A percentile compares a stretch with the other conserved stretches of the same genome.
Evolutionary conservation across 53 echinoderm and acorn worm species (phyloP).

Genomic region (Henricia sp.): DNA sequence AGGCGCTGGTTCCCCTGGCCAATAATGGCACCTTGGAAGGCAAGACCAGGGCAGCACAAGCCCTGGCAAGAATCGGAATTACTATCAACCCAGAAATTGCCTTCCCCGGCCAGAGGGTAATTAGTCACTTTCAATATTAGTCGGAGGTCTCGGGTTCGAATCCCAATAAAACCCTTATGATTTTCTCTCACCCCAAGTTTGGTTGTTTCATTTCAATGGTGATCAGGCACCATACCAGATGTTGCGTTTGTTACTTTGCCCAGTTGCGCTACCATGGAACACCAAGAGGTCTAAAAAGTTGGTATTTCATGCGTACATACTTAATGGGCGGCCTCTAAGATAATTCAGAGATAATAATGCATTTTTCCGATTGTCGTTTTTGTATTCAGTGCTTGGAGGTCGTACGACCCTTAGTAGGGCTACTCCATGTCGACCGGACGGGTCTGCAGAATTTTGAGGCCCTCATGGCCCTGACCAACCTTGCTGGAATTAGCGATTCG

Average conservation of each 20-base stretch:
- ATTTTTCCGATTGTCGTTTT: no score
- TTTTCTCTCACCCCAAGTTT: no score
- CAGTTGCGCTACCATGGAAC: no score
- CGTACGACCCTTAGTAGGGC: conserved; percentile 76
- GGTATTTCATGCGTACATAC: no score
- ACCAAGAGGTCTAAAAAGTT: no score
- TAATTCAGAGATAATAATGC: no score
- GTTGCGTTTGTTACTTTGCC: no score
- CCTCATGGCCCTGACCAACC: conserved; percentile 92
- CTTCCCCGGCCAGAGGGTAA: conserved; percentile 96
- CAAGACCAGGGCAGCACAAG: conserved; percentile 85
- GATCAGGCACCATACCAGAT: no score
- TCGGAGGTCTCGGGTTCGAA: no score
- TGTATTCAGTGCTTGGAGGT: conserved; percentile 78
- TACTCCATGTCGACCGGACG: conserved; percentile 74
- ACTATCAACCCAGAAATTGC: conserved; percentile 96
- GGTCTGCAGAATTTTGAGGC: conserved; percentile 98
- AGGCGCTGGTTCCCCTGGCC: conserved; percentile 81
- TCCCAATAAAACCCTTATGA: not conserved
- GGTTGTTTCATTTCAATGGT: no score
- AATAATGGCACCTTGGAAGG: conserved; percentile 80
- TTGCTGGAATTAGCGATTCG: conserved; percentile 81
- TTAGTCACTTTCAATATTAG: no score
- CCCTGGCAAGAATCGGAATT: conserved; percentile 93
- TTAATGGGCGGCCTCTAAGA: no score